Percentiles rank a stretch among this genome's conserved stretches.
These are phyloP conservation scores for Cheirogaleus major DNA, from an alignment of 2,797 vertebrate species.

Conservation along the genomic window DNA sequence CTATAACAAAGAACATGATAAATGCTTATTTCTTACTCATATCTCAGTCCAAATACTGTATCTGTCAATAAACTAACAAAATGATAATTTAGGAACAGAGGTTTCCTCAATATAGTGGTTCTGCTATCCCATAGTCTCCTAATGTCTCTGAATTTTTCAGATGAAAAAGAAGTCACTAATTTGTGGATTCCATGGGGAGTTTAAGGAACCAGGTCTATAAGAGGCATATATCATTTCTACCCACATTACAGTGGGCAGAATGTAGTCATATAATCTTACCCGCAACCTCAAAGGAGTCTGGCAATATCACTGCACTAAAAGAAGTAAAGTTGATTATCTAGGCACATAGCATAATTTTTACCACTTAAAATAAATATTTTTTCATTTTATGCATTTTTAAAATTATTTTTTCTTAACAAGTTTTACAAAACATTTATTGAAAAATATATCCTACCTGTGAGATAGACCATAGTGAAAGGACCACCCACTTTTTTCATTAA, in stretches of 20 bases:
- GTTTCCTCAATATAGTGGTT: background rate
- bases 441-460: too few relatives aligned
- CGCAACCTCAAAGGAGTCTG: background rate
- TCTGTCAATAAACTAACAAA: background rate
- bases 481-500: too few relatives aligned
- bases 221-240: background rate
- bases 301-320: background rate
- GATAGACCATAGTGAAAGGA: too few relatives aligned
- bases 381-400: background rate
- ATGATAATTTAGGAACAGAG: background rate
- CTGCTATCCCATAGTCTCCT: background rate
- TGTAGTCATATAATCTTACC: background rate
- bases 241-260: background rate
- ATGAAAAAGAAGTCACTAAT: background rate
- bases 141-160: background rate
- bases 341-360: background rate
- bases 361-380: background rate
- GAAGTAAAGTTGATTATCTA: background rate
- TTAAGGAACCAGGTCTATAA: background rate
- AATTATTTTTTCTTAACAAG: too few relatives aligned
- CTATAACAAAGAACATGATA: background rate
- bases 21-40: background rate
- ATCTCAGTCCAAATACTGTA: background rate
- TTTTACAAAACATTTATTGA: too few relatives aligned
- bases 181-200: background rate